phyloP scores from a whole-genome alignment of 2,113 vertebrate species.

The Chrysochloris asiatica region DNA sequence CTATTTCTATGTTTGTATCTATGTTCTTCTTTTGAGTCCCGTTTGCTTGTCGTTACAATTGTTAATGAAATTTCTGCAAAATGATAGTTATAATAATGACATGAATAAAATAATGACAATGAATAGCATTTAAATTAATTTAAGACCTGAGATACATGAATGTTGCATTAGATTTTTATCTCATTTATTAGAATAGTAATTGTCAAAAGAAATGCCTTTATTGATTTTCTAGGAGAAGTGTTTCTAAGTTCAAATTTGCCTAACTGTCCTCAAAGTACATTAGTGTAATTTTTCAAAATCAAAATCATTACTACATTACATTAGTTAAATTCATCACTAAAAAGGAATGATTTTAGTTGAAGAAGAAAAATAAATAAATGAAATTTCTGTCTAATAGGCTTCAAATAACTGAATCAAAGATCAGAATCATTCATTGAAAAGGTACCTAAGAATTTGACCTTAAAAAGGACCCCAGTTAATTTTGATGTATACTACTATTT shows the following conservation, averaged over 20 bases:
- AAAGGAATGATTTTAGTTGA: neutral
- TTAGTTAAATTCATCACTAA: conserved; percentile 1
- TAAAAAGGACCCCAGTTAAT: neutral
- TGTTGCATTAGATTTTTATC: neutral
- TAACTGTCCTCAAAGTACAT: neutral
- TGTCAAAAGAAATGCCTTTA: neutral
- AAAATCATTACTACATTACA: neutral
- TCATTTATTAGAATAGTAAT: neutral
- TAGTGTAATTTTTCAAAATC: neutral
- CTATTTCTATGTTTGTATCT: neutral
- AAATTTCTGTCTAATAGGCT: neutral
- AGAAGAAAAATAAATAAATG: neutral
- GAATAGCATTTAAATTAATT: neutral
- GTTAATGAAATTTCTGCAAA: neutral
- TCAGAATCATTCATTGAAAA: neutral
- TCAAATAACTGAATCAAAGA: neutral
- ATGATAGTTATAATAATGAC: neutral
- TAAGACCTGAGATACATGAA: neutral
- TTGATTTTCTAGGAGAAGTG: neutral
- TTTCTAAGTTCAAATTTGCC: neutral
- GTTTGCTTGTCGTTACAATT: neutral
- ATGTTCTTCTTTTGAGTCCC: neutral
- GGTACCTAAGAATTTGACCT: neutral
- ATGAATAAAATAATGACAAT: neutral
- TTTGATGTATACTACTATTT: neutral